Base-by-base conservation (phyloP, 1,140 invertebrate species). In the Centruroides sculpturatus region DNA sequence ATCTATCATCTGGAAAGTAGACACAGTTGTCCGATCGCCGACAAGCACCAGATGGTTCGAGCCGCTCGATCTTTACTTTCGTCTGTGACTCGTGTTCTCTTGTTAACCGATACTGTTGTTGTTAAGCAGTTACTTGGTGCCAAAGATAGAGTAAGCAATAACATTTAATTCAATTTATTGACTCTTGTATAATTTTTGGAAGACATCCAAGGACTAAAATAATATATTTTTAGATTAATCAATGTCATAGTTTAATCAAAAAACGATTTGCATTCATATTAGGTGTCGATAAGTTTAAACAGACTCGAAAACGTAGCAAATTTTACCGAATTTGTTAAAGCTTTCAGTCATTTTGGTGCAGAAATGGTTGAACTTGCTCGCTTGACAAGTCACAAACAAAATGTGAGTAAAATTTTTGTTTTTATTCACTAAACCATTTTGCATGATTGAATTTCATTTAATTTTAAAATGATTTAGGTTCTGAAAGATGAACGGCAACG, bases 351-450 rank as follows among this genome's bases (percentile, higher is more conserved):
- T 71, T 98, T 98, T 75, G 96, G 96, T 4, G 87, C 85, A 9
- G 92, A 98, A 73, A 98, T 99, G 94, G 93, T 98, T 54, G 93
- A 98, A 71, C 75, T 99, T 61, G 94, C 94, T 11, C 89, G 97
- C 74, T 76, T 98, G 34, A 96, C 92, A 35, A 91, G 76, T 53
- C 75, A 77, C 62, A 66, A 76, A 64, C 76, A 78, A 69, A 77
- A 76, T 71, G 76, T 77, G 68, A 73, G 72, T 65, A 8, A 36
- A 6, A 1, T 36, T 53, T 23, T 53, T 53, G 51, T 1, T 36
- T 55, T 41, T 13, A 55, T 41, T 10, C 23, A 11, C 4, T 10
- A 10, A 35, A 10, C 13, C 10, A 3, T 4, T 55, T 11, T 55
- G 49, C 12, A 4, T 57, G 54, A 12, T 54, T 51, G 23, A 12